A percentile compares a stretch with the other conserved stretches of the same genome.
Evolutionary conservation across 1,140 invertebrate genomes (phyloP).

Genomic region (Caenorhabditis latens): DNA sequence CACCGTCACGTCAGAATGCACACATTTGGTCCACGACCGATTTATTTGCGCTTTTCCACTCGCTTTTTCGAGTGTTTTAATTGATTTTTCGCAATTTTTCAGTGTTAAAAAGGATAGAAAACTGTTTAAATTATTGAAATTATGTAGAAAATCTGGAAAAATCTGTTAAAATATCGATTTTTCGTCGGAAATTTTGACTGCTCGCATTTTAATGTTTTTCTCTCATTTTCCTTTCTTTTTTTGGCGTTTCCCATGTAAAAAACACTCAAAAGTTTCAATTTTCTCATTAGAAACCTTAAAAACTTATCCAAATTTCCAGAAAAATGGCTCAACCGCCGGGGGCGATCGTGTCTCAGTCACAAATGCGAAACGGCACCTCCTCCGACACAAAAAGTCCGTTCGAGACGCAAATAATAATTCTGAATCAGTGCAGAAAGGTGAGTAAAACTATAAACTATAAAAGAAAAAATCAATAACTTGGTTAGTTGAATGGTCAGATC

Average conservation of each 20-base stretch:
- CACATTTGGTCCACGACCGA: neutral
- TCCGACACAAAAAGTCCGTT: neutral
- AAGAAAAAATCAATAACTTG: neutral
- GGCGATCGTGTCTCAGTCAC: neutral
- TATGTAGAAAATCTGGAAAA: too few species aligned
- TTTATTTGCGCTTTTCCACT: neutral
- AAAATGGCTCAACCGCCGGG: neutral
- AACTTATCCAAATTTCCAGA: neutral
- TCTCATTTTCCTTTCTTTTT: too few species aligned
- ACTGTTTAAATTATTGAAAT: too few species aligned
- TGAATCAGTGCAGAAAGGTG: conserved; percentile 46
- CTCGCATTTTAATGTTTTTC: too few species aligned
- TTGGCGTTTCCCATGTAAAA: neutral
- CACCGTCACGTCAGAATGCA: conserved; percentile 14
- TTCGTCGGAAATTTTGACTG: too few species aligned
- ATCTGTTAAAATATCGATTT: too few species aligned
- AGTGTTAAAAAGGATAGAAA: too few species aligned
- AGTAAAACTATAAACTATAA: neutral
- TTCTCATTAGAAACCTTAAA: neutral
- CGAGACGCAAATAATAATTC: conserved; percentile 31
- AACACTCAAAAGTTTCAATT: neutral
- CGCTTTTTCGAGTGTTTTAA: neutral
- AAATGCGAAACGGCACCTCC: neutral
- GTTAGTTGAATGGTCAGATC: conserved; percentile 54
- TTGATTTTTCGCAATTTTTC: neutral